Evolutionary conservation across 2,888 invertebrate genomes (phyloP), one percentile per base, ranked within the genome.

Genomic region (Drosophila picticornis): DNA sequence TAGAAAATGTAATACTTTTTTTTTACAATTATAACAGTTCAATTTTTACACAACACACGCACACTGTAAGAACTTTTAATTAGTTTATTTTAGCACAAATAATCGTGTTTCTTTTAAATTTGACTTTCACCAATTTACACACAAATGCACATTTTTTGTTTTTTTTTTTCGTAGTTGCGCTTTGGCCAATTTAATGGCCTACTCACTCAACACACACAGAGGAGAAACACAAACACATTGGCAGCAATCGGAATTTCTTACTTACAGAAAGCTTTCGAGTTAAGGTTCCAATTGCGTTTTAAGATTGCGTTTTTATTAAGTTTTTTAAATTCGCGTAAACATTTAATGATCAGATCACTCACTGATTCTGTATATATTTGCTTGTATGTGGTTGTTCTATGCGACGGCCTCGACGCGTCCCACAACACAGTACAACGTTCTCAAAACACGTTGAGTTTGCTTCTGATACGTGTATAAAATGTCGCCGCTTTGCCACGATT

Each of bases 401-500:
- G 53, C 58, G 73, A 58, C 58, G 52, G 56, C 34, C 65, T 60
- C 72, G 68, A 80, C 80, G 77, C 81, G 72, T 63, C 29, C 50
- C 31, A 31, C 22, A 55, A 56, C 22, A 46, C 31, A 52, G 56
- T 43, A 73, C 77, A 72, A 81, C 84, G 84, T 81, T 84, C 81
- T 83, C 81, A 80, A 81, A 75, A 78, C 80, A 82, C 86, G 83
- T 85, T 78, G 78, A 72, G 79, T 78, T 78, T 75, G 75, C 75
- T 78, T 78, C 78, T 78, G 78, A 79, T 79, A 78, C 78, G 78
- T 78, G 65, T 75, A 72, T 62, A 72, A 78, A 79, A 63, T 72
- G 64, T 79, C 68, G 78, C 79, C 58, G 75, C 73, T 82, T 75
- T 85, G 85, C 85, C 83, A 83, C 83, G 85, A 83, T 74, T 79